Evolutionary conservation across 1,140 invertebrate genomes (phyloP), one percentile per base, ranked within the genome.

Genomic region (Archivesica marissinica): DNA sequence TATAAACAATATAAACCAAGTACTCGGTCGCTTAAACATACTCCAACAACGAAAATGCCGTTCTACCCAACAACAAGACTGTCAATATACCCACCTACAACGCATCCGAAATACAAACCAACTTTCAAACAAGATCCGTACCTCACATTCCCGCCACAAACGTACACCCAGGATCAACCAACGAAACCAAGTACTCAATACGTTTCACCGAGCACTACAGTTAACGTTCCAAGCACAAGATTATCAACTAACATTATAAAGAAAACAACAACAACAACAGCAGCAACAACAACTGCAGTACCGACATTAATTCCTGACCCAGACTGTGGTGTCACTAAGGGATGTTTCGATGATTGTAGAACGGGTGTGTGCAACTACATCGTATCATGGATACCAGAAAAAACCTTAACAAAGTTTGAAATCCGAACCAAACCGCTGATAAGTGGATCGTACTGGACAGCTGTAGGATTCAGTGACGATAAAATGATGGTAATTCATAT

Each of bases 321-420:
- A 9, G 61, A 70, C 30, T 85, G 82, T 56, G 82, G 82, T 9
- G 30, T 70, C 2, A 77, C 75, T n/a, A 23, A 76, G n/a, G 82
- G 82, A 13, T 85, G 82, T 54, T 85, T 85, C 39, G 82, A 85
- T 28, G 82, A 85, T 47, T 85, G 82, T 25, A 70, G 25, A 28
- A 66, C 52, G 11, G 74, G 75, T 25, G 28, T 64, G 0, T 85
- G 82, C 41, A 64, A n/a, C 35, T 85, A 77, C 20, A 77, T 85
- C 33, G 82, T 85, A 17, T 52, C 82, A 15, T 85, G 82, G 82
- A 66, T 44, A 52, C 74, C 72, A 15, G 72, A 77, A 35, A 70
- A 52, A 52, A 38, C 54, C 44, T 7, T 9, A 9, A 77, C 64
- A 1, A 66, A 70, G 41, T 85, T 85, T 78, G 82, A 85, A 56